These are phyloP conservation scores for Teleogryllus oceanicus DNA, from an alignment of 2,888 invertebrate genomes.

Conservation along the genomic window DNA sequence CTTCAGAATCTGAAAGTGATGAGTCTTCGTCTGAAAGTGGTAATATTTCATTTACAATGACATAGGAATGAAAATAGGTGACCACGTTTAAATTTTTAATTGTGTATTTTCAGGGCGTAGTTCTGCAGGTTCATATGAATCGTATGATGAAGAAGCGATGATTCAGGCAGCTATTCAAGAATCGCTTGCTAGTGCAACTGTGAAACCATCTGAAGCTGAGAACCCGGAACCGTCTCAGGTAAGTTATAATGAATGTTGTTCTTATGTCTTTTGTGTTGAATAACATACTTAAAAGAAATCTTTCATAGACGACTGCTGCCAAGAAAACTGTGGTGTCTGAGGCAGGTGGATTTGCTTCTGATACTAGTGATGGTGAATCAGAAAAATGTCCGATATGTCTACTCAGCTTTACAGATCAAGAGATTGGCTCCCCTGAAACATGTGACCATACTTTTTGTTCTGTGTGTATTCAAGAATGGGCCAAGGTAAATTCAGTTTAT, in stretches of 20 bases:
- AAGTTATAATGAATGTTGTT: not conserved
- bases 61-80: too few relatives aligned
- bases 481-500: slow-evolving; percentile 55
- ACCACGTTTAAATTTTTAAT: too few relatives aligned
- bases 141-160: slow-evolving; percentile 38
- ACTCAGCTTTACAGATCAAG: slow-evolving; percentile 68
- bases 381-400: slow-evolving; percentile 92
- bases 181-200: not conserved
- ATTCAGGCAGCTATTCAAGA: slow-evolving; percentile 18
- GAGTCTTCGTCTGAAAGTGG: slow-evolving; percentile 11
- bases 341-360: slow-evolving; percentile 44
- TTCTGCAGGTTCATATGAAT: not conserved
- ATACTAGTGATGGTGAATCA: slow-evolving; percentile 65
- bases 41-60: not conserved
- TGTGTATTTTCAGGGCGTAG: not conserved
- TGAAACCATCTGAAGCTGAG: not conserved
- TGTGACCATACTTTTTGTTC: slow-evolving; percentile 90
- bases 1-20: slow-evolving; percentile 37
- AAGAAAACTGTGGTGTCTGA: not conserved
- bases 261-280: too few relatives aligned
- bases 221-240: not conserved
- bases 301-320: too few relatives aligned
- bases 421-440: slow-evolving; percentile 78
- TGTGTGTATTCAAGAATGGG: slow-evolving; percentile 88
- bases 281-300: too few relatives aligned